Base-by-base conservation (phyloP, 2,797 vertebrate genomes). In the Menidia menidia region DNA sequence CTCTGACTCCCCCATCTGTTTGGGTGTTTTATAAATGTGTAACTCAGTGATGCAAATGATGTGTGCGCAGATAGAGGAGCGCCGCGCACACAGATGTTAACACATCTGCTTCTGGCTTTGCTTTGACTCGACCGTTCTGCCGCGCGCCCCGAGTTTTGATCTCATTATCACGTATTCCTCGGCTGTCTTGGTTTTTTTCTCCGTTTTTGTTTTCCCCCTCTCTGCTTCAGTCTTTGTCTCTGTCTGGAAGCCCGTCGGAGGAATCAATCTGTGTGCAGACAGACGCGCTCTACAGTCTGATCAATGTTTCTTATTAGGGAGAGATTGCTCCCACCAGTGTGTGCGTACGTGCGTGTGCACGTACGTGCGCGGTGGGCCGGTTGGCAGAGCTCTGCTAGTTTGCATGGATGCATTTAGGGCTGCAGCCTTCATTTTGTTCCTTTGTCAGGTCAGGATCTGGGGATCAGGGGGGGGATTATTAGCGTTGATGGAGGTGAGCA, bases 301-400 rank as follows among this genome's bases (percentile, higher is more conserved):
- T 93, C 89, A 69, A 92, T 92, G 85, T 78, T 39, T 66, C 69
- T 86, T 91, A 91, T 92, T 88, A 87, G 87, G 72, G 74, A 75
- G 71, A 71, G 82, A 89, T 89, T 85, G 81, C 75, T 62, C 13
- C n/a, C 54, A 15, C 67, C 1, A 25, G 25, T 64, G 45, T 35
- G 53, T 59, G 35, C 19, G 48, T n/a, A n/a, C n/a, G n/a, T 64
- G 60, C 60, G n/a, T n/a, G n/a, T n/a, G 75, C 64, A 68, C 41
- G 63, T 55, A 6, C 43, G 52, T 14, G 42, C 6, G 19, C 47
- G 73, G n/a, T 55, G 0, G 15, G 35, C 41, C 81, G 65, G 77
- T 64, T 56, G 44, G 6, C 15, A 48, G 44, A 32, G 47, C 48
- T 66, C 60, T 68, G 60, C 68, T 68, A 33, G 76, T 81, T 79